A percentile compares a stretch with the other conserved stretches of the same genome.
Evolutionary conservation across 2,797 vertebrate genomes (phyloP).

Genomic region (Tokudaia tokunoshimensis): DNA sequence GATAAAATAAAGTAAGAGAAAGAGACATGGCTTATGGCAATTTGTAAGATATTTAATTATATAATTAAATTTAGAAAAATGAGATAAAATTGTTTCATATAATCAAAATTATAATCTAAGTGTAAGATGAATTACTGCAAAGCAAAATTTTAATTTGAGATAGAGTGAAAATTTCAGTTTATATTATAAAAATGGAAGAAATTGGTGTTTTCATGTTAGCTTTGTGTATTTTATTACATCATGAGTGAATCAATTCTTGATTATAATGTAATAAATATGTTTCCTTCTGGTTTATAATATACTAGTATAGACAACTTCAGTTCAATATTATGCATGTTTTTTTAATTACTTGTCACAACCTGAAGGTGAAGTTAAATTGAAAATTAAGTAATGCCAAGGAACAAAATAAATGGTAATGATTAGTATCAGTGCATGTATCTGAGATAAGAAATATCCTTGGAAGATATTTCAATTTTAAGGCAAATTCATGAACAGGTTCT

Average conservation of each 20-base stretch:
- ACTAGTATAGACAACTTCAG: neutral
- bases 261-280: conserved; percentile 23
- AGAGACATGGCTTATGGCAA: neutral
- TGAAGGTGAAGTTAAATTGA: conserved; percentile 11
- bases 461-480: neutral
- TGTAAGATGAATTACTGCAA: conserved; percentile 38
- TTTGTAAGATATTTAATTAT: neutral
- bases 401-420: neutral
- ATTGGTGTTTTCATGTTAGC: neutral
- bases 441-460: neutral
- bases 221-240: conserved; percentile 23
- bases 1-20: neutral
- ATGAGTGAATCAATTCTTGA: neutral
- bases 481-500: neutral
- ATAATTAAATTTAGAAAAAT: neutral
- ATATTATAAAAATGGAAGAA: neutral
- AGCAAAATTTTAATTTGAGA: neutral
- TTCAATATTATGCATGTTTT: neutral
- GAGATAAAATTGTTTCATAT: neutral
- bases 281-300: neutral
- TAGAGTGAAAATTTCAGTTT: neutral
- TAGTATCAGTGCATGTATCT: neutral
- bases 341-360: neutral
- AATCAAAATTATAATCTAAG: neutral
- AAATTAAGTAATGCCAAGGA: conserved; percentile 32